phyloP scores from a whole-genome alignment of 23 tunicate species.

The Halocynthia roretzi region DNA sequence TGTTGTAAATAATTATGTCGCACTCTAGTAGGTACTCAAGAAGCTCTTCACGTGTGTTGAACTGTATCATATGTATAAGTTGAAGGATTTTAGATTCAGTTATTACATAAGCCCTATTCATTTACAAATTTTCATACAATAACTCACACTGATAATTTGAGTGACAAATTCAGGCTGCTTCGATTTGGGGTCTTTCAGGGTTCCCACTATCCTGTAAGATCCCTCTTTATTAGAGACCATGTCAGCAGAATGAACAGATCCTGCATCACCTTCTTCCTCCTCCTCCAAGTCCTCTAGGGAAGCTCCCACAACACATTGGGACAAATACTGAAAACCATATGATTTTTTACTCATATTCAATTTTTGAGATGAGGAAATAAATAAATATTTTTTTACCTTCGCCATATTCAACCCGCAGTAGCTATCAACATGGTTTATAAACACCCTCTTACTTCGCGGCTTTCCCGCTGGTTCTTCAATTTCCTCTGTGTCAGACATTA shows the following conservation, averaged over 20 bases:
- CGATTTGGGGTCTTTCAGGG: slow-evolving; percentile 79
- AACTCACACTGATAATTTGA: slow-evolving; percentile 69
- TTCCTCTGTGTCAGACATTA: slow-evolving; percentile 36
- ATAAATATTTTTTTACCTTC: slow-evolving; percentile 28
- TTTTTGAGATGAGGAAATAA: not conserved
- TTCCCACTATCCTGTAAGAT: slow-evolving; percentile 76
- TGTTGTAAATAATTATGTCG: slow-evolving; percentile 93
- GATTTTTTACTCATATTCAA: not conserved
- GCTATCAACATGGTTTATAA: slow-evolving; percentile 73
- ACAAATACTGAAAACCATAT: slow-evolving; percentile 30
- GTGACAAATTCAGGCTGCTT: slow-evolving; percentile 63
- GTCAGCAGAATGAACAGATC: slow-evolving; percentile 58
- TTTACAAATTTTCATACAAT: not conserved
- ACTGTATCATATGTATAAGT: slow-evolving; percentile 29
- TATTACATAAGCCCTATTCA: not conserved
- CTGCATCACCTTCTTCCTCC: slow-evolving; percentile 78
- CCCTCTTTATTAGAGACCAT: slow-evolving; percentile 69
- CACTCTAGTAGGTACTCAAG: slow-evolving; percentile 76
- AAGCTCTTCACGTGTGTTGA: slow-evolving; percentile 73
- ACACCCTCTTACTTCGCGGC: slow-evolving; percentile 67
- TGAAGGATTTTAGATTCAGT: not conserved
- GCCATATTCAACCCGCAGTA: slow-evolving; percentile 62
- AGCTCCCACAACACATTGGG: slow-evolving; percentile 85
- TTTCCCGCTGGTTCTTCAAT: slow-evolving; percentile 69
- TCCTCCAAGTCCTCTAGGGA: slow-evolving; percentile 69